Conservation (phyloP, 2,113 vertebrate genomes). For the Calcarius ornatus region DNA sequence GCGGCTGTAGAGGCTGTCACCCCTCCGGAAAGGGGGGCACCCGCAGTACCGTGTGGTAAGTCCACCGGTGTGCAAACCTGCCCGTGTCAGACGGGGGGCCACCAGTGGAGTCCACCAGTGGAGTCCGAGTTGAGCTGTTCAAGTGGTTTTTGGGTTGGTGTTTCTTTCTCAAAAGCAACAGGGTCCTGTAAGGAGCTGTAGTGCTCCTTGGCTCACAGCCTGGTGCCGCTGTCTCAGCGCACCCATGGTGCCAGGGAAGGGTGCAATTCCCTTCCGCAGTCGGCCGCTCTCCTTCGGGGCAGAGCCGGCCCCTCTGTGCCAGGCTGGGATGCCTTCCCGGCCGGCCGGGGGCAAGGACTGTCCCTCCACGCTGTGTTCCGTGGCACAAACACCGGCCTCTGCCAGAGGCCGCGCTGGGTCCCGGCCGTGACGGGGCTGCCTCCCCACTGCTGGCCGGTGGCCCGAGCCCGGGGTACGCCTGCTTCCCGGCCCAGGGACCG, state of each 20-base stretch:
- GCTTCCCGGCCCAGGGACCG: background rate
- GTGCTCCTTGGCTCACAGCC: background rate
- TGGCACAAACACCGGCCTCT: background rate
- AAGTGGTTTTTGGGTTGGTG: background rate
- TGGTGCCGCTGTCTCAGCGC: background rate
- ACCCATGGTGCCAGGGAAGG: background rate
- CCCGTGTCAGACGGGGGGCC: background rate
- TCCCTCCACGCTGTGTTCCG: background rate
- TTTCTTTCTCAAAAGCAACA: background rate
- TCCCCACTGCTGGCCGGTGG: background rate
- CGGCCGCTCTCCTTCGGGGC: background rate
- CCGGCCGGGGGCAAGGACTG: background rate
- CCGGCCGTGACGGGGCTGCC: background rate
- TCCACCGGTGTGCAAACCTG: rapidly evolving
- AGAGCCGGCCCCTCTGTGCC: rapidly evolving
- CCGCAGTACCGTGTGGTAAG: rapidly evolving
- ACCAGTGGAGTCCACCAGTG: background rate
- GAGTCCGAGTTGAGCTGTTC: background rate
- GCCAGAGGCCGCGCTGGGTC: background rate
- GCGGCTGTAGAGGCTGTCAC: background rate
- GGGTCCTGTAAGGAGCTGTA: background rate
- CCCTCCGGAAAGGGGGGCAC: rapidly evolving
- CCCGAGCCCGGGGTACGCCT: background rate
- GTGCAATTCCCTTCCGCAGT: rapidly evolving
- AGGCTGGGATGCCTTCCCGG: background rate